phyloP scores from a whole-genome alignment of 2,113 vertebrate species.

The Stomatorhinus ivindoensis region DNA sequence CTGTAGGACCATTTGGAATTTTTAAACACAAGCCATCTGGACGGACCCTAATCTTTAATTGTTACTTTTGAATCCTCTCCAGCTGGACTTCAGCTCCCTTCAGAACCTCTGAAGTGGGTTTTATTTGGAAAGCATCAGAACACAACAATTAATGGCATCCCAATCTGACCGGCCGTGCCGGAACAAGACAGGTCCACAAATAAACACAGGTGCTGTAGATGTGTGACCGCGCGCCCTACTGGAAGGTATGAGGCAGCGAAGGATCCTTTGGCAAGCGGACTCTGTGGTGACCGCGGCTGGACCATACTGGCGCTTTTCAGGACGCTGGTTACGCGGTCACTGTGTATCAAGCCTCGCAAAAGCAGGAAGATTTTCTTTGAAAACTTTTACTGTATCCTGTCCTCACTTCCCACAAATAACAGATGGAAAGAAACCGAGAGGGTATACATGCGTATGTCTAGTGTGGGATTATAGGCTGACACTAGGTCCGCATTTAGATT shows the following conservation, averaged over 20 bases:
- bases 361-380: constrained; percentile 41
- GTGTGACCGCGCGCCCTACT: constrained; percentile 9
- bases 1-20: neutral
- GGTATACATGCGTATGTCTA: constrained; percentile 32
- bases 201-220: constrained; percentile 7
- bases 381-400: constrained; percentile 30
- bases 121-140: constrained; percentile 5
- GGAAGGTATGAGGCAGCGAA: constrained; percentile 29
- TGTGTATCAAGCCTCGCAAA: constrained; percentile 32
- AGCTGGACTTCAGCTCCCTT: neutral
- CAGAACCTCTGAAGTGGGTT: neutral
- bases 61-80: neutral
- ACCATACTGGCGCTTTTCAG: constrained; percentile 32
- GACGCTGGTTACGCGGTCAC: constrained; percentile 18
- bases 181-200: constrained; percentile 13
- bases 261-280: constrained; percentile 32
- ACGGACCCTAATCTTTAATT: neutral
- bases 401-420: constrained; percentile 43
- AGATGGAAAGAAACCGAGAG: constrained; percentile 41
- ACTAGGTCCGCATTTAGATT: constrained; percentile 34
- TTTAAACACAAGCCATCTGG: constrained; percentile 1
- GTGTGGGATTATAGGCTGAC: constrained; percentile 11
- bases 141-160: neutral
- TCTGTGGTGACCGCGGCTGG: constrained; percentile 28
- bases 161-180: neutral